Percentiles rank a stretch among this genome's conserved stretches.
These are phyloP conservation scores for Brachionus angularis DNA, from an alignment of 1,140 invertebrate species.

Conservation along the genomic window DNA sequence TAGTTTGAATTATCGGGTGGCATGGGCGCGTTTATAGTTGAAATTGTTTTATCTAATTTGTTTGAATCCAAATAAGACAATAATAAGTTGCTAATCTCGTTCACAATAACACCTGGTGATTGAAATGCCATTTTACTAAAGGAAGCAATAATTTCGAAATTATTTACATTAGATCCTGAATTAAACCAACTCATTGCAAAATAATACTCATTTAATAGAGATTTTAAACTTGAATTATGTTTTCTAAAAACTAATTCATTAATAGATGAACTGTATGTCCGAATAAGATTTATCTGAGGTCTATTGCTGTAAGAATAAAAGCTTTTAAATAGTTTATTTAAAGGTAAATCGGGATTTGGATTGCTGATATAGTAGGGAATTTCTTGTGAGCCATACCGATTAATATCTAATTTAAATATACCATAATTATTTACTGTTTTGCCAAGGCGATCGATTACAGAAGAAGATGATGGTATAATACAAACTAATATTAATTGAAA, in stretches of 20 bases:
- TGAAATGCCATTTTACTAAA: constrained; percentile 27
- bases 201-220: constrained; percentile 24
- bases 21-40: constrained; percentile 19
- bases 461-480: constrained; percentile 30
- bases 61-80: constrained; percentile 15
- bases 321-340: not conserved
- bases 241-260: constrained; percentile 1
- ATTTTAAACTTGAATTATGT: not conserved
- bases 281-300: not conserved
- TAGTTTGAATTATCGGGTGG: not conserved
- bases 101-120: constrained; percentile 25
- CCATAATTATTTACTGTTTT: constrained; percentile 30
- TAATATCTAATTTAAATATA: constrained; percentile 3
- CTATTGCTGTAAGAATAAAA: constrained; percentile 28
- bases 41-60: not conserved
- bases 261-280: not conserved
- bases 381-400: constrained; percentile 1
- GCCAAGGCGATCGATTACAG: constrained; percentile 11
- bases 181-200: constrained; percentile 20
- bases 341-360: not conserved
- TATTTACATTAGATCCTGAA: constrained; percentile 3
- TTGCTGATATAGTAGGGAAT: constrained; percentile 19
- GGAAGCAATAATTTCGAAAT: constrained; percentile 5
- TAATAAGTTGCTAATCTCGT: constrained; percentile 29
- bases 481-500: constrained; percentile 6